Base-by-base conservation (phyloP, 2,888 invertebrate genomes). In the Geophilus truncorum region DNA sequence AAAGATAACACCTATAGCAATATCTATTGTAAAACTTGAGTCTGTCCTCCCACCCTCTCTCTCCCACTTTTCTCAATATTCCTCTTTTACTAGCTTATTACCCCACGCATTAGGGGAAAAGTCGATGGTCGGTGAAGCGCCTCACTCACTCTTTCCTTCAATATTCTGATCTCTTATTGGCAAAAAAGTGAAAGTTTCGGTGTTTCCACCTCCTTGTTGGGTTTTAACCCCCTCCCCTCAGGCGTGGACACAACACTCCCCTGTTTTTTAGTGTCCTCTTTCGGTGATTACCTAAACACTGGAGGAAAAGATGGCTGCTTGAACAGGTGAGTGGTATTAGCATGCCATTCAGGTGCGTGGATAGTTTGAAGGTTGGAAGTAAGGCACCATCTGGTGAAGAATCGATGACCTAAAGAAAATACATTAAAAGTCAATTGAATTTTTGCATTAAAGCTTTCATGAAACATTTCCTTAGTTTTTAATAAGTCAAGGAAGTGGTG, bases 1-100 rank as follows among this genome's bases (percentile, higher is more conserved):
- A 45, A 78, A 78, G 78, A 78, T 78, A 78, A 78, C 78, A 45
- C 78, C 78, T 23, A 78, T 18, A 25, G 25, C 25, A 70, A 70
- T 70, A 70, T 70, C 70, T 70, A 70, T 70, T 70, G 70, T 70
- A 28, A 28, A 28, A 28, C 10, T 12, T 5, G 28, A 18, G 28
- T 78, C 12, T 78, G 23, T 7, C 15, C 25, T 12, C 30, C 77
- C 7, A 18, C 21, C 25, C n/a, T 23, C 76, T 5, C 21, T 10
- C 18, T 25, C 75, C 34, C 77, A 18, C 77, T 77, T 77, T 77
- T 21, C 18, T 18, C 77, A 21, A 36, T 40, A n/a, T n/a, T n/a
- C 10, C 45, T 21, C 78, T 28, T 45, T 40, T 28, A 45, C 28
- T 45, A 23, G 28, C 78, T 78, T 78, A 18, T 45, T 45, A 28